Base-by-base conservation (phyloP, 2,888 invertebrate genomes). In the Unio delphinus region DNA sequence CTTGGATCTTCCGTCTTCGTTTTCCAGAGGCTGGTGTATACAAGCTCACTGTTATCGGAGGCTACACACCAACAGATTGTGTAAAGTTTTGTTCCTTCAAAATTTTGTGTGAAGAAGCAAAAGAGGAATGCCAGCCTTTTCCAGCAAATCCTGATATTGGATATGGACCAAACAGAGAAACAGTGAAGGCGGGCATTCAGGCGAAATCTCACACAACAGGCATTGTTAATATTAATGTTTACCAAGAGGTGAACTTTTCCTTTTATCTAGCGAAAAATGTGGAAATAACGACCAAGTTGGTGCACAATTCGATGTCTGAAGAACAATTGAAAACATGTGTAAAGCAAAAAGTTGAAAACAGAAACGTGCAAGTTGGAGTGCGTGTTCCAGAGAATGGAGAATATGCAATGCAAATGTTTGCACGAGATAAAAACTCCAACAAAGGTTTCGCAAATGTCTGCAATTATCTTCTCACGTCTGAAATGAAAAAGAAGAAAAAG, bases 21-120 rank as follows among this genome's bases (percentile, higher is more conserved):
- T 80, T 78, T 71, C 81, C 80, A 1, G 68, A 75, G 58, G 60
- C 64, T 54, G 81, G 81, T 2, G 68, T 80, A 5, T 81, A 79
- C 63, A 78, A 80, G 62, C 72, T 76, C 17, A 71, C 65, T 63
- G 75, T 73, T 30, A 67, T 69, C 23, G 76, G 70, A 18, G 77
- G 77, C 3, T 63, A 68, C 55, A 60, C 18, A 45, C 70, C 72
- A 61, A 28, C 58, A 18, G 62, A 68, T 23, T 26, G 59, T 7
- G 57, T 65, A 11, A 68, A 64, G 68, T 15, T 80, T 28, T 80
- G 81, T 69, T 72, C 66, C 18, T 79, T 80, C 57, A 79, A 80
- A 56, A 73, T 80, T 54, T 26, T 71, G n/a, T 76, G 74, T 63
- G 60, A 74, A 23, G 72, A 73, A 23, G 78, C 72, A 0, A 64